These are phyloP conservation scores for Vidua chalybeata DNA, from an alignment of 2,113 vertebrate genomes.

Conservation along the genomic window DNA sequence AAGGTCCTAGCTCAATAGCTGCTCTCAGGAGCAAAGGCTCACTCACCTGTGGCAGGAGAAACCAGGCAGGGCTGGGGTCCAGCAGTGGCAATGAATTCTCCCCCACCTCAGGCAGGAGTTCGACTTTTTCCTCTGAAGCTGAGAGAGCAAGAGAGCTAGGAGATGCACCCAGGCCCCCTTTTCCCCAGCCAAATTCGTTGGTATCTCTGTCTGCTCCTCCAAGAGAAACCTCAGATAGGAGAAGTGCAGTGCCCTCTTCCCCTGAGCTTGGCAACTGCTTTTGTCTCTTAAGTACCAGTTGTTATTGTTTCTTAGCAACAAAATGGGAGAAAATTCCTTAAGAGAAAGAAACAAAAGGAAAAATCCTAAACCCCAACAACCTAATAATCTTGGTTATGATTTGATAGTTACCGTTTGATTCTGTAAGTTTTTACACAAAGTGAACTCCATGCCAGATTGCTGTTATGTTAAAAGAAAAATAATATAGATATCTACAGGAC, in stretches of 20 bases:
- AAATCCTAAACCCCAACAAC: background rate
- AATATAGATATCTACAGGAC: background rate
- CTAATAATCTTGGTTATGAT: background rate
- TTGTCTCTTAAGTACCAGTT: background rate
- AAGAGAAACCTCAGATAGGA: background rate
- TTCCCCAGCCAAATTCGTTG: background rate
- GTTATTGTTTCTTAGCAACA: background rate
- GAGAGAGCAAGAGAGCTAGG: background rate
- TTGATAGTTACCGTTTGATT: background rate
- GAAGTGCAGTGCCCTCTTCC: too few relatives aligned
- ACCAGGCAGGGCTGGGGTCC: background rate
- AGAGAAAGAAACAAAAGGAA: background rate
- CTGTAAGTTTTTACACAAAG: background rate
- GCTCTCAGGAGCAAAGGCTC: background rate
- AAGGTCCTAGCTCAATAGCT: background rate
- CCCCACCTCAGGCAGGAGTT: too few relatives aligned
- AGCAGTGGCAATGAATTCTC: fast-evolving
- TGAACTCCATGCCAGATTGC: background rate
- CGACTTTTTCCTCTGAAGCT: background rate
- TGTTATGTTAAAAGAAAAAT: background rate
- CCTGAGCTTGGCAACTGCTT: background rate
- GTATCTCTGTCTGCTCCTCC: background rate
- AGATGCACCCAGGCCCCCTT: background rate
- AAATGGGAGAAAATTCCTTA: background rate
- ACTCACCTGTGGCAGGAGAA: background rate